Base-by-base conservation (phyloP, 2,113 vertebrate species). In the Apeltes quadracus region DNA sequence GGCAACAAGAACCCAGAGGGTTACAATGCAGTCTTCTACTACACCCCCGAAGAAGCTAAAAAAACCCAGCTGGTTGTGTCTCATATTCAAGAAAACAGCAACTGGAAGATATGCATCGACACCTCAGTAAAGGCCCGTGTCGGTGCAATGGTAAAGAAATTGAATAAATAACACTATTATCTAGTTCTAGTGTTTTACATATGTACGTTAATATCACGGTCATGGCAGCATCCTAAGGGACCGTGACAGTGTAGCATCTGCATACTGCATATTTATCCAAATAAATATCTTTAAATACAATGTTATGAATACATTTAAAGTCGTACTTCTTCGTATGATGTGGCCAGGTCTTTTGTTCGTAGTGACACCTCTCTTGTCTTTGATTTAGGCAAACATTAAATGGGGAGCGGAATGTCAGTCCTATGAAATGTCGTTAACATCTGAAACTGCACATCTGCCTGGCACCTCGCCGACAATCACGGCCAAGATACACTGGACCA, bases 321-420 rank as follows among this genome's bases (percentile, higher is more conserved):
- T 56, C 16, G 11, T 34, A 34, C 25, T 29, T 27, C 51, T 53
- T 18, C 1, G 27, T 20, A 54, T n/a, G 14, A n/a, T 23, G 7
- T 22, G 67, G 18, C 34, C 56, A 34, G 39, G 32, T 54, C 22
- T 32, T 56, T 34, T 84, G 56, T 57, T 36, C 57, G 29, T 6
- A 39, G n/a, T 25, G 9, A 61, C 56, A 25, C 22, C 9, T 53
- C 58, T 61, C 55, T 25, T 51, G 38, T 79, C 63, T 91, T 85
- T 83, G 79, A 43, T 73, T 15, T n/a, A 94, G 94, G 71, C 83
- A 15, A 78, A 90, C 50, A 7, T 93, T 12, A 87, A 79, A 84
- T 94, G 93, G 93, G 94, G 94, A 65, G 88, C 90, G 71, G 90
- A 94, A 74, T 93, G 93, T 80, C 91, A 93, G 73, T 46, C 89